Evolutionary conservation across 2,888 invertebrate species (phyloP), one percentile per base, ranked within the genome.

Genomic region (Molorchus minor): DNA sequence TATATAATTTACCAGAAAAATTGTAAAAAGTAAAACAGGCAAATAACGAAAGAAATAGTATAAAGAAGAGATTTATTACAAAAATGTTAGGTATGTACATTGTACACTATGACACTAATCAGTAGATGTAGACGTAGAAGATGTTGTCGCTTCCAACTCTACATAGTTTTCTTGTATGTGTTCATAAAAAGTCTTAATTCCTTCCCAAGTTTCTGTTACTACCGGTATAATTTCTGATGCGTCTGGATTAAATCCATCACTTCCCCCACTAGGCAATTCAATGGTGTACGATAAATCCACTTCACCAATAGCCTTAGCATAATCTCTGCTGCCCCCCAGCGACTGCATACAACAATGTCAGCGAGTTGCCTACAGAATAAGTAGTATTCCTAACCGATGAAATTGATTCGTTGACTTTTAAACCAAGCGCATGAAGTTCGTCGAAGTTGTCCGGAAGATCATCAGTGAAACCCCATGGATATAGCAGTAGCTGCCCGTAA

Each of bases 241-340:
- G 3, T 84, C 78, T 0, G 87, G 80, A 71, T 86, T 79, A 75
- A 89, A 89, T 1, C 88, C 88, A 7, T 71, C 69, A 1, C 70
- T 69, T 1, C 71, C 65, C 7, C 75, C 67, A 54, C 85, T 86
- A 0, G 89, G 88, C 56, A 91, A 73, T 76, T 90, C 89, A 70
- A 86, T 82, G 2, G 88, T 88, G 63, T 86, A 88, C 0, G 86
- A 71, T 10, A 89, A 76, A 0, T 85, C 84, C 44, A 87, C 83
- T 0, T 84, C 0, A 80, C 57, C 0, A 80, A 81, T 79, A 1
- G 71, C 84, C 71, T 85, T 85, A 0, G 86, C 86, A 76, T 87
- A 90, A 69, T 90, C 90, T 71, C 87, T 86, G 67, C 88, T 84
- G n/a, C 12, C 86, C 86, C 8, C 90, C 90, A 17, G 87, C 75